Evolutionary conservation across 2,888 invertebrate genomes (phyloP), one percentile per base, ranked within the genome.

Genomic region (Octonoba sinensis): DNA sequence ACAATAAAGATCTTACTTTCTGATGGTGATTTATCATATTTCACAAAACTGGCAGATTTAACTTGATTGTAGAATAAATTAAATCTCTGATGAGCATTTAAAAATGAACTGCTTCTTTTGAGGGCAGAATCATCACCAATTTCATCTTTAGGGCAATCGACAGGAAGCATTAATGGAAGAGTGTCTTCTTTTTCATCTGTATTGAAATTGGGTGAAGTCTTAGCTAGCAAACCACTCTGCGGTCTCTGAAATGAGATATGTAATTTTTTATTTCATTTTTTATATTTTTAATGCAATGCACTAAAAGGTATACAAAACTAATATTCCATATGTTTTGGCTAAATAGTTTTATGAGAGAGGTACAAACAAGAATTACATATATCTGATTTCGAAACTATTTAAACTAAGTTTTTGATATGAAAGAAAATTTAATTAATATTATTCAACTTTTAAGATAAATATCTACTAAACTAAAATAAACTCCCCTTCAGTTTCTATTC

Each of bases 81-180:
- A 15, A 84, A 82, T 44, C 77, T 84, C 62, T 82, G 77, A n/a
- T 84, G 82, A 62, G 84, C 81, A 56, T 54, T 27, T 46, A 44
- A 18, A 27, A 83, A 81, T 24, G 75, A 59, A 49, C 47, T 59
- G 22, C n/a, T 60, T 12, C 16, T 75, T 18, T 15, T 22, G 1
- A 16, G 15, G 18, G 73, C 64, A 56, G 74, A 54, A 18, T 82
- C 79, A 59, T 85, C 84, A 15, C 82, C 84, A 27, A 84, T 74
- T 12, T 54, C 65, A 77, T 84, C 85, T 56, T 76, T 73, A 49
- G 85, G 85, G 16, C 82, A 75, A 51, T 75, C 81, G 18, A 85
- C 70, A 11, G 84, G 84, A 27, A 54, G n/a, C 72, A 84, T 76
- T 24, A 85, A 71, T 54, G 76, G 54, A 8, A 36, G 47, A 22